Evolutionary conservation across 2,797 vertebrate species (phyloP), one percentile per base, ranked within the genome.

Genomic region (Morelia viridis): DNA sequence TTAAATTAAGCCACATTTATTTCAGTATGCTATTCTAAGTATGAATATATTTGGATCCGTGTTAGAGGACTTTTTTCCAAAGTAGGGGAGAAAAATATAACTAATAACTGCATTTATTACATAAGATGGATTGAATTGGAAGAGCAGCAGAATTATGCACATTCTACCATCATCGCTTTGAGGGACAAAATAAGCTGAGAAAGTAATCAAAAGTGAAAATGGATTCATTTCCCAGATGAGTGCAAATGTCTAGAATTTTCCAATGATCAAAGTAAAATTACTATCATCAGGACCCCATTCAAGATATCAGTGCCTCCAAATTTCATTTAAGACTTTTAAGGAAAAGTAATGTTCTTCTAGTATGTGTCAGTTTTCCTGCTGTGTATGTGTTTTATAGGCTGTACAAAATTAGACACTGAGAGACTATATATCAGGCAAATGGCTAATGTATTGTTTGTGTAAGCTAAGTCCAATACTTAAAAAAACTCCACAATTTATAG

Each of bases 131-230:
- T 41, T 80, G 71, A 46, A 80, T 80, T 80, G 19, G 71, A 80
- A 19, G 9, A 8, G 71, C 9, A 80, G 71, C 17, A 41, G 86
- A 62, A 62, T 28, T 35, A 62, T 8, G 24, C 4, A 26, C 28
- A 17, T 85, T 56, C 17, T 76, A n/a, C 58, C 22, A 26, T 26
- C 5, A n/a, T 12, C 1, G 0, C 62, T 31, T 26, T 85, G 76
- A 85, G 1, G 53, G 22, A 85, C 61, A 92, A 91, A 94, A 83
- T 91, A 86, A 94, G 22, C 91, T 11, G 11, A 53, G 91, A 41
- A 35, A 93, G 88, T 85, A 94, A 91, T 87, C 58, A 28, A 64
- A 92, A 61, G 1, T 53, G 22, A 91, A 94, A 96, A 95, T 35
- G 15, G 64, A 3, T 71, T 95, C 85, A 50, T 90, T 64, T 89